phyloP scores from a whole-genome alignment of 2,888 invertebrate genomes.

The Parochlus steinenii region DNA sequence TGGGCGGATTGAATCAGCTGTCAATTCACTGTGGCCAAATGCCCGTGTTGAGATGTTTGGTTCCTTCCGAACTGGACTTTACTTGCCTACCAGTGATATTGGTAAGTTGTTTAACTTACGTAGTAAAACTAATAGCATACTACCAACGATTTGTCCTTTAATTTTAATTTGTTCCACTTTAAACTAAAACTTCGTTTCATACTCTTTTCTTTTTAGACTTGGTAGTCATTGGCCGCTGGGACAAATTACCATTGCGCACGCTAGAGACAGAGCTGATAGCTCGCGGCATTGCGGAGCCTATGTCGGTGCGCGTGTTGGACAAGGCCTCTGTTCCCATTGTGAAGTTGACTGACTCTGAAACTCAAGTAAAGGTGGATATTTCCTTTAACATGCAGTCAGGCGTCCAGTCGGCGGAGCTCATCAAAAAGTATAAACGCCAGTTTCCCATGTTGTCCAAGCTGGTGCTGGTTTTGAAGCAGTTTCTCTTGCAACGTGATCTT shows the following conservation, averaged over 20 bases:
- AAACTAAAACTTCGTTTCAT: neutral
- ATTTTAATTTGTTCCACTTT: neutral
- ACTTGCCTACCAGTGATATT: constrained; percentile 86
- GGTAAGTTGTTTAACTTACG: constrained; percentile 24
- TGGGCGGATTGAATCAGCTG: constrained; percentile 71
- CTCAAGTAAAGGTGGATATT: constrained; percentile 86
- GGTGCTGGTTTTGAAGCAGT: constrained; percentile 96
- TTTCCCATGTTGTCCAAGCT: constrained; percentile 86
- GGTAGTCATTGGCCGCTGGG: constrained; percentile 73
- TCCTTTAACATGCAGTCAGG: constrained; percentile 99
- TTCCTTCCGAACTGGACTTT: constrained; percentile 91
- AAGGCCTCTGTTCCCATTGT: constrained; percentile 98
- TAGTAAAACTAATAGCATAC: neutral
- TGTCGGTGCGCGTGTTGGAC: constrained; percentile 87
- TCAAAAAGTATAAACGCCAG: constrained; percentile 73
- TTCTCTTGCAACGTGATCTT: constrained; percentile 90
- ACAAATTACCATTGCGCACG: constrained; percentile 75
- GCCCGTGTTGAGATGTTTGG: constrained; percentile 96
- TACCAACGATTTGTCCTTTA: neutral
- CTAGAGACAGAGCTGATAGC: constrained; percentile 80
- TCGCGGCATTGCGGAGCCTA: constrained; percentile 76
- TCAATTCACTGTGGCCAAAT: constrained; percentile 79
- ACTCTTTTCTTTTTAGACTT: constrained; percentile 25
- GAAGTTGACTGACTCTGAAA: constrained; percentile 77
- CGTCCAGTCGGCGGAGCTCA: constrained; percentile 89